Evolutionary conservation across 2,797 vertebrate species (phyloP).

Genomic region (Eutrigla gurnardus): DNA sequence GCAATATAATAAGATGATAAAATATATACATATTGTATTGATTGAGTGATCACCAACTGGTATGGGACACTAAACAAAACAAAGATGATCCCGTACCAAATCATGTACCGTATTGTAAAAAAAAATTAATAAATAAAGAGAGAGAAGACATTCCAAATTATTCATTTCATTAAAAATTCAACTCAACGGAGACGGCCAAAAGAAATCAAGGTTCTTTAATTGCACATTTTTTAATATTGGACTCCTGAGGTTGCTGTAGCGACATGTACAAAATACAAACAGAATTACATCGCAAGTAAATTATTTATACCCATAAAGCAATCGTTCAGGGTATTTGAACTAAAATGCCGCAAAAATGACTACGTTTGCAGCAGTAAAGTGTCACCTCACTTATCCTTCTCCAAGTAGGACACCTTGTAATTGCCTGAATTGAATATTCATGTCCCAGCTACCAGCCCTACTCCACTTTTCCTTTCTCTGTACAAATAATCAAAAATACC

Average conservation of each 20-base stretch:
- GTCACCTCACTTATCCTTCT: constrained; percentile 54
- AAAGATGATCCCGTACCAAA: neutral
- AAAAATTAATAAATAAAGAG: too few relatives aligned
- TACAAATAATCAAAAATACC: constrained; percentile 73
- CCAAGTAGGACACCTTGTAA: constrained; percentile 74
- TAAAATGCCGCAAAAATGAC: constrained; percentile 5
- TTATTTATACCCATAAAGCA: neutral
- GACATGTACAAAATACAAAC: neutral
- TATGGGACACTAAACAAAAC: neutral
- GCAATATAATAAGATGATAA: neutral
- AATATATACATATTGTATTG: neutral
- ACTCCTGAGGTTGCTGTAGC: neutral
- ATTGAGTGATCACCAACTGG: neutral
- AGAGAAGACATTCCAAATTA: neutral
- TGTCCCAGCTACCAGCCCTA: constrained; percentile 49
- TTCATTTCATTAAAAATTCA: neutral
- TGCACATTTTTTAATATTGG: too few relatives aligned
- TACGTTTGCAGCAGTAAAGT: constrained; percentile 1
- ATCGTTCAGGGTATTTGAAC: neutral
- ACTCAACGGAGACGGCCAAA: neutral
- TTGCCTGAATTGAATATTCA: constrained; percentile 72
- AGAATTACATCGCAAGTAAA: neutral
- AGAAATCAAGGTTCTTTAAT: neutral
- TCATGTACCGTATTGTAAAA: too few relatives aligned
- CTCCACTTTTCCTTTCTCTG: constrained; percentile 52